phyloP scores from a whole-genome alignment of 2,113 vertebrate genomes.

The Osmerus mordax region DNA sequence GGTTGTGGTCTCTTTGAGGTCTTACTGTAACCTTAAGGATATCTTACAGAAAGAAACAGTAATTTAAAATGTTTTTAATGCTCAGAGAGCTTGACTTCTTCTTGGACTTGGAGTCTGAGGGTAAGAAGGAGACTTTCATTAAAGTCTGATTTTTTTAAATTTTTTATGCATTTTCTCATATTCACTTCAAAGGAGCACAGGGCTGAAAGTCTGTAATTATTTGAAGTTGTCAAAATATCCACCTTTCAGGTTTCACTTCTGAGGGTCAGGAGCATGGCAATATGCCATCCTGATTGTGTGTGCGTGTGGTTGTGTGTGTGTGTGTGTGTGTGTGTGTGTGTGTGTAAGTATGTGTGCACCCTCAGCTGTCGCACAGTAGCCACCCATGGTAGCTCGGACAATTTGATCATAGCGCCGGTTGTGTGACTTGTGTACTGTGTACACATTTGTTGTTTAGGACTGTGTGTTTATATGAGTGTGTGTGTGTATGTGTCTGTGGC shows the following conservation, averaged over 20 bases:
- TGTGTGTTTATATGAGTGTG: not conserved
- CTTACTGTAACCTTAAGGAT: not conserved
- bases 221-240: not conserved
- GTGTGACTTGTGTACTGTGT: not conserved
- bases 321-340: not conserved
- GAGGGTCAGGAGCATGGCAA: not conserved
- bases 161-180: constrained; percentile 1
- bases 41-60: no score
- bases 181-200: constrained; percentile 1
- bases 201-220: not conserved
- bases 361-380: constrained; percentile 10
- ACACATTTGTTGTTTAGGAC: not conserved
- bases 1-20: not conserved
- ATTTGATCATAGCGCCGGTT: constrained; percentile 1
- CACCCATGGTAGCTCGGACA: not conserved
- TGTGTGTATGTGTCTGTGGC: not conserved
- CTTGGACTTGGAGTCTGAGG: not conserved
- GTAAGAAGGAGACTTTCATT: not conserved
- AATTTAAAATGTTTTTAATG: not conserved
- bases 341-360: not conserved
- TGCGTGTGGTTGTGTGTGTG: no score
- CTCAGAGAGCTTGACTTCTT: constrained; percentile 6
- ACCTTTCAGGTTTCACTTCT: not conserved
- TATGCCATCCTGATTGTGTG: not conserved
- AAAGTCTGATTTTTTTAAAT: not conserved